Conservation (phyloP, 2,888 invertebrate species). For the Phaedon cochleariae region DNA sequence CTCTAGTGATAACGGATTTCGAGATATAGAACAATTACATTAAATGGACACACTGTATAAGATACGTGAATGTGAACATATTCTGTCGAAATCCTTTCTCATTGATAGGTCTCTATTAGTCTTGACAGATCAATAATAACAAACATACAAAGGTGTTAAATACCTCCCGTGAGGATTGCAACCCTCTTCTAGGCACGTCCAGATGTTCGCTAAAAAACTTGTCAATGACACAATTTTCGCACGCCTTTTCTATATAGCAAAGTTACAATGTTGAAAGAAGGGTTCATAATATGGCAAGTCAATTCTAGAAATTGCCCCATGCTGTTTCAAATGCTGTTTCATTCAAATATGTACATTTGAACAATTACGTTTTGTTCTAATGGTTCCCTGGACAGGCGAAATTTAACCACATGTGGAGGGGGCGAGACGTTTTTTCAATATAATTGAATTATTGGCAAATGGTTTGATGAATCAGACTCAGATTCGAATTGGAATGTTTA, state of each 20-base stretch:
- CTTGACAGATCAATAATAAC: constrained; percentile 42
- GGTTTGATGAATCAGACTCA: background rate
- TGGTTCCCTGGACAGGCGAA: constrained; percentile 23
- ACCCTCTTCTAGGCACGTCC: constrained; percentile 28
- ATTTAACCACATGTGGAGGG: constrained; percentile 29
- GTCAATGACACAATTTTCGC: constrained; percentile 57
- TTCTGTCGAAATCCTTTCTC: constrained; percentile 15
- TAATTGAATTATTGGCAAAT: constrained; percentile 34
- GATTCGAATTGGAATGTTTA: background rate
- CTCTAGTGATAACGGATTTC: no score
- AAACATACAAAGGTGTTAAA: constrained; percentile 39
- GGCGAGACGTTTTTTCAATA: constrained; percentile 23
- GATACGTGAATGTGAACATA: background rate
- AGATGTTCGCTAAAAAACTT: constrained; percentile 46
- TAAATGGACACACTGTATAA: no score
- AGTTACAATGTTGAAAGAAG: constrained; percentile 51
- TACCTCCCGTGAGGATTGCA: constrained; percentile 39
- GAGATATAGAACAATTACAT: no score
- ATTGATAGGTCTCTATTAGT: constrained; percentile 32
- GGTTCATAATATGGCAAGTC: constrained; percentile 46
- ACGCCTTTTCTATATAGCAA: constrained; percentile 54
- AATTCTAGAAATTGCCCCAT: constrained; percentile 47
- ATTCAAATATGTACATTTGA: constrained; percentile 27
- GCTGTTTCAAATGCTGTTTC: no score
- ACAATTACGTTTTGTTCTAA: constrained; percentile 34